Evolutionary conservation across 2,888 invertebrate species (phyloP), one percentile per base, ranked within the genome.

Genomic region (Drosophila colorata): DNA sequence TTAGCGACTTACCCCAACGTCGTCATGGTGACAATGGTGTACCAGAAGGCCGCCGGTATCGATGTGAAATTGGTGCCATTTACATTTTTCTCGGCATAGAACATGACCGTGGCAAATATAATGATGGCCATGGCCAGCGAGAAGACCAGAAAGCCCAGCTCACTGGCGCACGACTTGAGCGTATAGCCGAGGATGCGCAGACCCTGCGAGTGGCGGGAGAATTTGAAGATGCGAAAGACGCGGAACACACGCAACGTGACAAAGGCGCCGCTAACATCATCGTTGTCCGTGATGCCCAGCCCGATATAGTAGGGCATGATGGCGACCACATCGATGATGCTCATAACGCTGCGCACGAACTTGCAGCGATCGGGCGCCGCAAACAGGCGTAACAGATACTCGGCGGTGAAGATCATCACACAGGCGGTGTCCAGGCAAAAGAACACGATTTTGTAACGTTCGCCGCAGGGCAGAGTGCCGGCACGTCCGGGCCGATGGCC

Each of bases 81-180:
- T 80, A 98, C 99, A 92, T 99, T 99, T 94, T 99, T 99, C 94
- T 99, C 99, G 53, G 99, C 99, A 94, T 99, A 99, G 94, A 98
- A 99, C 99, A 99, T 99, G 87, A 99, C 98, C 40, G 99, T 99
- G 74, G 99, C 99, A 93, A 99, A 99, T 91, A 99, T 99, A 90
- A 99, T 99, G 93, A 99, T 99, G 90, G 99, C 99, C 99, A 99
- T 99, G 75, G 99, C 98, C 90, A 99, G 94, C 31, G 99, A 99
- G 93, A 99, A 99, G 69, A 99, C 98, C 74, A 99, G 95, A 94
- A 99, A 99, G 81, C 99, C 99, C 86, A 99, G 95, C 93, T 99
- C 99, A 92, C 98, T 98, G 92, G 99, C 99, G 93, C 99, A 99
- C 68, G 98, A 98, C 94, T 99, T 99, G 80, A 99, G 95, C 69